Evolutionary conservation across 2,888 invertebrate genomes (phyloP), one percentile per base, ranked within the genome.

Genomic region (Alsophila aescularia): DNA sequence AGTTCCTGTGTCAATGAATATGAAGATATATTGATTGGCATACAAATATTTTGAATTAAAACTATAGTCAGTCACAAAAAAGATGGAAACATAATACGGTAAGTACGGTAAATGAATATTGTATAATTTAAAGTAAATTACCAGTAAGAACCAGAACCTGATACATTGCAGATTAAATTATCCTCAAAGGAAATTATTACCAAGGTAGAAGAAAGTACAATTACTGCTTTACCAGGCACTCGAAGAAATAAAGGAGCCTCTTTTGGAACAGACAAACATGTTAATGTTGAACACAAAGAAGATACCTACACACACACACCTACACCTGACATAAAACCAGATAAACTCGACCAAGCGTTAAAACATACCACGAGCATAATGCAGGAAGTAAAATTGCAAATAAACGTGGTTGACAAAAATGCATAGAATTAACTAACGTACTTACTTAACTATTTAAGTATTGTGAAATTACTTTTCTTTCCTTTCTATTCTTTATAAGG

Each of bases 371-470:
- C 13, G n/a, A n/a, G n/a, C n/a, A n/a, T n/a, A 14, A 9, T 6
- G 29, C 13, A 39, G 21, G 18, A 42, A 21, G 55, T 43, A 29
- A 43, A 54, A 44, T 53, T 57, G 27, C 62, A 68, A 43, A 49
- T 31, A 1, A 64, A 64, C 34, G 43, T 73, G 70, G 51, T 1
- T 67, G 10, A 73, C 74, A 9, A 70, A 72, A 57, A n/a, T n/a
- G n/a, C n/a, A n/a, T n/a, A n/a, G n/a, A n/a, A n/a, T n/a, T n/a
- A n/a, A n/a, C n/a, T n/a, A n/a, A n/a, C n/a, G n/a, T n/a, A n/a
- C n/a, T n/a, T n/a, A n/a, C n/a, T n/a, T n/a, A n/a, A n/a, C n/a
- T n/a, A n/a, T n/a, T n/a, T n/a, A n/a, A n/a, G n/a, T n/a, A n/a
- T n/a, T n/a, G n/a, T n/a, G n/a, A n/a, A n/a, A n/a, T n/a, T n/a